Evolutionary conservation across 2,888 invertebrate species (phyloP).

Genomic region (Drosophila anomalata): DNA sequence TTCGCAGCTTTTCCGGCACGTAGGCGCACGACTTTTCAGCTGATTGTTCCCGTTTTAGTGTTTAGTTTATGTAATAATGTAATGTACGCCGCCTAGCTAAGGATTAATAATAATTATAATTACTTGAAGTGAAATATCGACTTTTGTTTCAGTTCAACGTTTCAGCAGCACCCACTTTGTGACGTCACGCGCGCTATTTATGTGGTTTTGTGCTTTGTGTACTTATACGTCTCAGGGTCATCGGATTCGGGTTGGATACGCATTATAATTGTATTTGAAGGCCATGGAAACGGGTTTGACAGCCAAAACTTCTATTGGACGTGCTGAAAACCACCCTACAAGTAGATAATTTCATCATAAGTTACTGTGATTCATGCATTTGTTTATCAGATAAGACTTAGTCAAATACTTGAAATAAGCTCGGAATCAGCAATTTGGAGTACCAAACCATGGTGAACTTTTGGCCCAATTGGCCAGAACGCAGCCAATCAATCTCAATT

Average conservation of each 20-base stretch:
- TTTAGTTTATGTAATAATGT: conserved; percentile 59
- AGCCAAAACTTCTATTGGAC: conserved; percentile 21
- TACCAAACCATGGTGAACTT: conserved; percentile 59
- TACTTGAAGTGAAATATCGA: conserved; percentile 30
- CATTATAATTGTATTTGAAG: conserved; percentile 61
- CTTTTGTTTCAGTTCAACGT: conserved; percentile 25
- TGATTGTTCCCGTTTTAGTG: conserved; percentile 39
- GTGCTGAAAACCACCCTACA: conserved; percentile 22
- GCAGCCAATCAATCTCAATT: conserved; percentile 64
- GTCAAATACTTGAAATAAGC: conserved; percentile 12
- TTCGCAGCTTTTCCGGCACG: conserved; percentile 80
- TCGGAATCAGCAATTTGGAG: neutral
- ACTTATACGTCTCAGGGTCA: conserved; percentile 34
- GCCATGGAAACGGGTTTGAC: conserved; percentile 44
- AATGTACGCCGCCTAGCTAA: conserved; percentile 69
- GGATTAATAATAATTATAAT: conserved; percentile 57
- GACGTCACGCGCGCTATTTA: conserved; percentile 58
- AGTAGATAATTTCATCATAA: conserved; percentile 33
- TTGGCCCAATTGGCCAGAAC: conserved; percentile 64
- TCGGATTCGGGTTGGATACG: conserved; percentile 17
- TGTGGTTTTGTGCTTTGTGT: conserved; percentile 36
- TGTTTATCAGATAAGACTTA: conserved; percentile 25
- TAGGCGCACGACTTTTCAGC: conserved; percentile 41
- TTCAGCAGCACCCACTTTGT: conserved; percentile 29
- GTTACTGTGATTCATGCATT: conserved; percentile 17